Conservation (phyloP, 1,140 invertebrate species). For the Eueides isabella region DNA sequence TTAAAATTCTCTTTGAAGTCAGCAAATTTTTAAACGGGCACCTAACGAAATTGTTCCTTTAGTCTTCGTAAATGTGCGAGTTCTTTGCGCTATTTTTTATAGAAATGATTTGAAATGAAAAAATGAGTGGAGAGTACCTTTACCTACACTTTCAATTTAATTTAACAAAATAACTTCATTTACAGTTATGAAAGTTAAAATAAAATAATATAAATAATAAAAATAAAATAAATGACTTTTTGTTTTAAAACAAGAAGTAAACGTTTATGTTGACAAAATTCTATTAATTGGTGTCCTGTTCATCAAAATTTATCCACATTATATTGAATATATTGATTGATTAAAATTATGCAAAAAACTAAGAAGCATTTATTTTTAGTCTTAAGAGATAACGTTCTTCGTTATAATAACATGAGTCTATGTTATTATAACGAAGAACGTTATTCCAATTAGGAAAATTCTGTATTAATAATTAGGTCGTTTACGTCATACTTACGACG, state of each 20-base stretch:
- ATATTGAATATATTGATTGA: no score
- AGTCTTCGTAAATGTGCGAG: constrained; percentile 71
- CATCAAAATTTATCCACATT: no score
- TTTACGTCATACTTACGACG: constrained; percentile 18
- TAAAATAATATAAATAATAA: no score
- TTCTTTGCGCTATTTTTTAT: constrained; percentile 66
- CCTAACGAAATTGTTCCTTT: constrained; percentile 79
- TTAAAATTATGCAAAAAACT: no score
- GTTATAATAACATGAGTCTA: no score
- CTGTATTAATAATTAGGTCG: constrained; percentile 13
- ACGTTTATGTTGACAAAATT: no score
- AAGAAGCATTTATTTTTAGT: background rate
- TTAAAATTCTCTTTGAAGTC: constrained; percentile 76
- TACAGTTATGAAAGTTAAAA: background rate
- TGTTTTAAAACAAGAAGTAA: background rate
- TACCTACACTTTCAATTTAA: background rate
- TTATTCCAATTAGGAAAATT: constrained; percentile 9
- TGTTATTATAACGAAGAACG: constrained; percentile 6
- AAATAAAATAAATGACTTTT: background rate
- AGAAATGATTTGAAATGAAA: constrained; percentile 26
- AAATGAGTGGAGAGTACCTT: constrained; percentile 15
- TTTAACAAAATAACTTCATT: background rate
- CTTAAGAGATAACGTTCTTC: background rate
- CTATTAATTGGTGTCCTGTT: no score
- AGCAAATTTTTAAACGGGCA: constrained; percentile 71